Percentiles rank a stretch among this genome's conserved stretches.
Evolutionary conservation across 2,113 vertebrate genomes (phyloP).

Genomic region (Chloebia gouldiae): DNA sequence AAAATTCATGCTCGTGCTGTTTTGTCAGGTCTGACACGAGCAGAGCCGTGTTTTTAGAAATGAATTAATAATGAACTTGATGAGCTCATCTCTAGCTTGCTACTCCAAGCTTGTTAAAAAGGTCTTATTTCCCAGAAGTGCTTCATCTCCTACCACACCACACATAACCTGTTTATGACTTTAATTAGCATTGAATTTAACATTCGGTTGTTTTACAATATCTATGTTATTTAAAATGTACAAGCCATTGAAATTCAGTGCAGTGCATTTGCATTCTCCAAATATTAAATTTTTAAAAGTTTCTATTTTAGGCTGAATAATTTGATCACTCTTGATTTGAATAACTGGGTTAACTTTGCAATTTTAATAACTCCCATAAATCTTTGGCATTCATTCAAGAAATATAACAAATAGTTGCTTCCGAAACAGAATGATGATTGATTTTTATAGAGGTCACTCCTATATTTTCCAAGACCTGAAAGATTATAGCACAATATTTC

Average conservation of each 20-base stretch:
- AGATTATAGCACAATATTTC: background rate
- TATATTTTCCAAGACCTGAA: background rate
- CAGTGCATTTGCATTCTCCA: background rate
- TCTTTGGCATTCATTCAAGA: background rate
- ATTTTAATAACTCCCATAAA: background rate
- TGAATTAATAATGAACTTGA: slow-evolving; percentile 58
- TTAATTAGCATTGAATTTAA: slow-evolving; percentile 12
- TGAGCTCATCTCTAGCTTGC: slow-evolving; percentile 24
- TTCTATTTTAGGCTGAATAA: background rate
- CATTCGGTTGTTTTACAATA: background rate
- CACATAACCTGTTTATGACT: background rate
- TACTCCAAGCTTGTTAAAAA: slow-evolving; percentile 15
- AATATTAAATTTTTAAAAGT: background rate
- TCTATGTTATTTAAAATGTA: slow-evolving; percentile 24
- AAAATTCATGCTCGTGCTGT: slow-evolving; percentile 40
- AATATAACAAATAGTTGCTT: background rate
- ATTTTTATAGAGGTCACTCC: background rate
- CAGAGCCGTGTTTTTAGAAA: slow-evolving; percentile 31
- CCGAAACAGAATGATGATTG: background rate
- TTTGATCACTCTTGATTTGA: background rate
- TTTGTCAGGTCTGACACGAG: slow-evolving; percentile 25
- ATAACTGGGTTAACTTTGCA: background rate
- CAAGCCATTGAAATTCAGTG: background rate
- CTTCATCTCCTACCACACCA: background rate
- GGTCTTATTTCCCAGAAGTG: slow-evolving; percentile 15